phyloP scores from a whole-genome alignment of 2,797 vertebrate genomes.

The Scyliorhinus canicula region DNA sequence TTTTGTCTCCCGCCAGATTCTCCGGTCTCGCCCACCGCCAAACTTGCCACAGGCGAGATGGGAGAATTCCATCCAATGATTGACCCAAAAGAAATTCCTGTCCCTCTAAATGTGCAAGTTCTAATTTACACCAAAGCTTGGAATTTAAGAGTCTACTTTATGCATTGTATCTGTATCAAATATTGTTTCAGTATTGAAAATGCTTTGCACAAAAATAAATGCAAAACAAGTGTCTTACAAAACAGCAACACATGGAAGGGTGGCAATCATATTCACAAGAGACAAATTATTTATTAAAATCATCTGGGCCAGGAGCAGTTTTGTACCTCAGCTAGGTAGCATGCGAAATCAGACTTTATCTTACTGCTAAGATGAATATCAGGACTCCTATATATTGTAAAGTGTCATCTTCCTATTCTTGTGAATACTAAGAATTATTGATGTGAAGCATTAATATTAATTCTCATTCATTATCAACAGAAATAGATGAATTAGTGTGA shows the following conservation, averaged over 20 bases:
- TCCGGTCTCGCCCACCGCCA: no score
- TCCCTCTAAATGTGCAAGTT: neutral
- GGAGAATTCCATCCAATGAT: no score
- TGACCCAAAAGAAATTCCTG: neutral
- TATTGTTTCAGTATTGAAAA: neutral
- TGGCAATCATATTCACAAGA: neutral
- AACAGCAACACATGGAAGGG: neutral
- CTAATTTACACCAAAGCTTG: neutral
- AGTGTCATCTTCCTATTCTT: neutral
- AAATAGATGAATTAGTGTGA: neutral
- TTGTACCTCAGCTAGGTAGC: neutral
- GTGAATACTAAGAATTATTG: slow-evolving; percentile 24
- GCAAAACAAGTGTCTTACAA: neutral
- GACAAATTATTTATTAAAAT: neutral
- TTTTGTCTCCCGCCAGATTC: no score
- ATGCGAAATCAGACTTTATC: neutral
- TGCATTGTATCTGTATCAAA: neutral
- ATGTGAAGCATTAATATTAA: slow-evolving; percentile 9
- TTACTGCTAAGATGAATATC: neutral
- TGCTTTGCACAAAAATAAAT: neutral
- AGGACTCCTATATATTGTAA: neutral
- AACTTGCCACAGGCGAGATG: no score
- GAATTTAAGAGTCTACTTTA: neutral
- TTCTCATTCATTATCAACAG: slow-evolving; percentile 24
- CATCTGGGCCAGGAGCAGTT: neutral